Percentiles rank a stretch among this genome's conserved stretches.
phyloP scores from a whole-genome alignment of 2,888 invertebrate species.

The Sicus ferrugineus region DNA sequence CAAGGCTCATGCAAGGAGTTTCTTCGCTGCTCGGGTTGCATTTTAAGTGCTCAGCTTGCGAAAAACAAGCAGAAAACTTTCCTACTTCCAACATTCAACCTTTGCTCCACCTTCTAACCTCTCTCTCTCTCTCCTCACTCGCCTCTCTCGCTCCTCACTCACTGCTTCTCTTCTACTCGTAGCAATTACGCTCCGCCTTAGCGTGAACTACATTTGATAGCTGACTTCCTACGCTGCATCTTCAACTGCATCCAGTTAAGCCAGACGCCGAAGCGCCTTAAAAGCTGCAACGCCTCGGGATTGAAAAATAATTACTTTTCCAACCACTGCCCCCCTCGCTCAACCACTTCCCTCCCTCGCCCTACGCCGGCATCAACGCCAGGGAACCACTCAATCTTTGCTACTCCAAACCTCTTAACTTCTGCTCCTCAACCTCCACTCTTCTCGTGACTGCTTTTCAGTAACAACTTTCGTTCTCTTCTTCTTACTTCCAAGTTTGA shows the following conservation, averaged over 20 bases:
- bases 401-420: background rate
- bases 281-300: background rate
- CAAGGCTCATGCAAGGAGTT: no score
- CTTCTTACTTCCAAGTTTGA: background rate
- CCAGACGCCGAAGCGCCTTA: background rate
- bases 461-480: background rate
- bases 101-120: background rate
- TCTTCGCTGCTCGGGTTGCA: background rate
- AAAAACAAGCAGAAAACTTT: background rate
- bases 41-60: no score
- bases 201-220: background rate
- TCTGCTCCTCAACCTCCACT: background rate
- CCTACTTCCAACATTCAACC: background rate
- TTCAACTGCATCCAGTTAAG: background rate
- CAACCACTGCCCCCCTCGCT: background rate
- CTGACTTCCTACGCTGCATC: background rate
- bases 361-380: background rate
- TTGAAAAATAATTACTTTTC: conserved; percentile 28
- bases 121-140: background rate
- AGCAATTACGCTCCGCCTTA: background rate
- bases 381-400: background rate
- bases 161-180: background rate
- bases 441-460: background rate
- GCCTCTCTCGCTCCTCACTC: background rate
- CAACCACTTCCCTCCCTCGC: background rate